Base-by-base conservation (phyloP, 2,797 vertebrate genomes). In the Rhinella marina region DNA sequence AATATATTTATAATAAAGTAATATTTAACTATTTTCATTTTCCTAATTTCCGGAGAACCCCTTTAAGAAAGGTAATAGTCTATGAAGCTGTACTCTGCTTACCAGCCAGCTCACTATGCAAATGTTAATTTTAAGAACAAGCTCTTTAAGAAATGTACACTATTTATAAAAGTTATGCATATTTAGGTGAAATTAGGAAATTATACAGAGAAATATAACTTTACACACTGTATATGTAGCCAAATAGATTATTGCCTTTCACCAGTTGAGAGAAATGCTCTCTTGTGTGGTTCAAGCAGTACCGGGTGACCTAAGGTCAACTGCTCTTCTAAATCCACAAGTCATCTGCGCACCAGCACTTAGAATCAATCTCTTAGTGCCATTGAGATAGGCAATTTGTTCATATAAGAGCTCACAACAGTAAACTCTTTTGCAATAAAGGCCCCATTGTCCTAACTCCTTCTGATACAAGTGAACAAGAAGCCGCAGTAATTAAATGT, bases 251-350 rank as follows among this genome's bases (percentile, higher is more conserved):
- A 85, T 79, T 72, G 29, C 56, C 76, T 79, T 88, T 84, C 76
- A 86, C 73, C 59, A 50, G 29, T 76, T 52, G 62, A 86, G 88
- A 68, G 84, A 79, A 57, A 86, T 78, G 50, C 78, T 82, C 78
- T 86, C 59, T 59, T 70, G 57, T 82, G 66, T 86, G 56, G 25
- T 54, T 85, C 48, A 82, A 86, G 70, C 50, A 79, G 72, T 4
- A 62, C 73, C 27, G 10, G 61, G 32, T 83, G 81, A 41, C 61
- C 85, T 81, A 57, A 82, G 88, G 88, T 89, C 84, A 89, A 82
- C 68, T 86, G 75, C 73, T 73, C 41, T 73, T 86, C 79, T 27
- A 82, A 41, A 82, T 72, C 66, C 17, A 75, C 72, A 86, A 82
- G 81, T 84, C 73, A 84, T 83, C 52, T 80, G 78, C 87, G 59